Evolutionary conservation across 92 coral and sea anemone genomes (phyloP).

Genomic region (Epizoanthus illoricatus): DNA sequence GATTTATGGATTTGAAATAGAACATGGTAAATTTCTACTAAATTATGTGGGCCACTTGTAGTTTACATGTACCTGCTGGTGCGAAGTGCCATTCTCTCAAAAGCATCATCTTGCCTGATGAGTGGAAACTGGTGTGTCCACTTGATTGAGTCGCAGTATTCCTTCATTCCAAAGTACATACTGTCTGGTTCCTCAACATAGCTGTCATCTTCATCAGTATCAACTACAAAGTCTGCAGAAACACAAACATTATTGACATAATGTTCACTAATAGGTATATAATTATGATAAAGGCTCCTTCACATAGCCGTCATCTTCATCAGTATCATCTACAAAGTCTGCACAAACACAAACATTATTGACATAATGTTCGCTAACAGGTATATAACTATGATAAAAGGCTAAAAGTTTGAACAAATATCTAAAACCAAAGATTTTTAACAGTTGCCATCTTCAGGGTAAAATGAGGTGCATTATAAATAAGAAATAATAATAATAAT

Average conservation of each 20-base stretch:
- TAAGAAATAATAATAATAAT: too few relatives aligned
- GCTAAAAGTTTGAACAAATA: too few relatives aligned
- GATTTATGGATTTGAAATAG: too few relatives aligned
- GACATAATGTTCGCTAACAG: too few relatives aligned
- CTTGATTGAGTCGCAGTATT: conserved; percentile 91
- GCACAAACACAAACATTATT: background rate
- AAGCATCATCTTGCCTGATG: conserved; percentile 95
- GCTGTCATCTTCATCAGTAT: conserved; percentile 57
- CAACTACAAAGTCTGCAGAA: conserved; percentile 27
- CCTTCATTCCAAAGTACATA: conserved; percentile 95
- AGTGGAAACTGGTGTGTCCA: conserved; percentile 99
- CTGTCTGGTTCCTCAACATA: conserved; percentile 74
- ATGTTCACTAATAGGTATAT: too few relatives aligned
- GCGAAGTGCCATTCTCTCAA: conserved; percentile 90
- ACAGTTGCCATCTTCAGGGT: too few relatives aligned
- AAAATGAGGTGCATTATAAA: too few relatives aligned
- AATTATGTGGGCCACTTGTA: conserved; percentile 7
- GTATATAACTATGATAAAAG: too few relatives aligned
- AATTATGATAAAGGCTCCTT: too few relatives aligned
- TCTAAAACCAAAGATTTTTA: too few relatives aligned
- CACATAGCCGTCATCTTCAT: conserved; percentile 59
- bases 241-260: background rate
- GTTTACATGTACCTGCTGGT: conserved; percentile 81
- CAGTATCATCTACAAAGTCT: conserved; percentile 40
- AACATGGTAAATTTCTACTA: too few relatives aligned